Evolutionary conservation across 1,140 invertebrate species (phyloP).

Genomic region (Cyphomyrmex costatus): DNA sequence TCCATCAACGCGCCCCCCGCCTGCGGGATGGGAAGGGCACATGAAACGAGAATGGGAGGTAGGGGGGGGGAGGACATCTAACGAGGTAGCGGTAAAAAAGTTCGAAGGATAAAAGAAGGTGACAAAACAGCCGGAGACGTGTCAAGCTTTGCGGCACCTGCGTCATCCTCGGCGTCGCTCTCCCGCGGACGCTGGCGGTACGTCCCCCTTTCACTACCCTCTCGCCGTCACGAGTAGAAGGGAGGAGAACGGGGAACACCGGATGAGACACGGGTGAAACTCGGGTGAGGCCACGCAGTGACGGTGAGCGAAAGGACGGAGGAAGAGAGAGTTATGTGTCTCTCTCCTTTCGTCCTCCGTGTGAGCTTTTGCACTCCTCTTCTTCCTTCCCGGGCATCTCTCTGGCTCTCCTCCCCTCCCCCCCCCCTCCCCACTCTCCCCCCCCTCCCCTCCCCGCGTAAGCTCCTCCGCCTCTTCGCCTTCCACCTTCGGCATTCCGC

Average conservation of each 20-base stretch:
- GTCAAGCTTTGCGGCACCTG: constrained; percentile 81
- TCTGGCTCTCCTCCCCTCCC: not conserved
- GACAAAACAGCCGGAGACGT: constrained; percentile 80
- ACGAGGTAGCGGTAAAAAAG: constrained; percentile 76
- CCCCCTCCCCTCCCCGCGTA: not conserved
- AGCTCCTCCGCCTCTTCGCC: constrained; percentile 46
- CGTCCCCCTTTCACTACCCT: constrained; percentile 52
- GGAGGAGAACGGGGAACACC: constrained; percentile 29
- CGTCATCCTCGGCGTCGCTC: constrained; percentile 73
- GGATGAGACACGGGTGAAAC: constrained; percentile 44
- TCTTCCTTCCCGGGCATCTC: constrained; percentile 10
- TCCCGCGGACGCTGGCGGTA: constrained; percentile 62
- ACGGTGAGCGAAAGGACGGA: constrained; percentile 50
- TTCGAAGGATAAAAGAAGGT: constrained; percentile 76
- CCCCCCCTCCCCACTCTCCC: constrained; percentile 8
- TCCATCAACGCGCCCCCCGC: constrained; percentile 73
- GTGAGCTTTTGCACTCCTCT: constrained; percentile 32
- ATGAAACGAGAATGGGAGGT: not conserved
- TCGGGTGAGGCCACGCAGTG: constrained; percentile 58
- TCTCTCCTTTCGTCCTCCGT: constrained; percentile 48
- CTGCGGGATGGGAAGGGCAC: not conserved
- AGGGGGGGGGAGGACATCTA: constrained; percentile 59
- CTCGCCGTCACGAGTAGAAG: constrained; percentile 21
- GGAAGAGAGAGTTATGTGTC: constrained; percentile 19
- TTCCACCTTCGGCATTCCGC: constrained; percentile 41